phyloP scores from a whole-genome alignment of 1,140 invertebrate species.

The Heliconius congener region DNA sequence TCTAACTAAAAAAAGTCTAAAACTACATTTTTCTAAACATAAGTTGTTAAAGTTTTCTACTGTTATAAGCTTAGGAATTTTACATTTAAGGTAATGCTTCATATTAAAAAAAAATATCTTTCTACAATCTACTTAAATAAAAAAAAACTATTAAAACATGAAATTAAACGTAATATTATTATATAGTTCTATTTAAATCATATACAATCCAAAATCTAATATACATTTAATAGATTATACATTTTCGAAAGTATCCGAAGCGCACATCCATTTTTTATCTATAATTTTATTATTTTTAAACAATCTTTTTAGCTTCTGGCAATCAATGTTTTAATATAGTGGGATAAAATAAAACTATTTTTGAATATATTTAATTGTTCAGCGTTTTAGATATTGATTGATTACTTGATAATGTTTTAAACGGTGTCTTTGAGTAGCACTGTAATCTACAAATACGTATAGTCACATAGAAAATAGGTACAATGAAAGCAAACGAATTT shows the following conservation, averaged over 20 bases:
- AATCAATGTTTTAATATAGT: neutral
- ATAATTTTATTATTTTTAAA: neutral
- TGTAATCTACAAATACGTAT: constrained; percentile 25
- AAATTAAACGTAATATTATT: constrained; percentile 4
- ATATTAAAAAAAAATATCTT: constrained; percentile 10
- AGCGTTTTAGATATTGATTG: constrained; percentile 7
- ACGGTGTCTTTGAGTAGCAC: neutral
- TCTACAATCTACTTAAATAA: constrained; percentile 9
- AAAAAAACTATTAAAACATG: neutral
- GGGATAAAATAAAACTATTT: neutral
- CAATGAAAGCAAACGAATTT: constrained; percentile 70
- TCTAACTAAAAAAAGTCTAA: constrained; percentile 16
- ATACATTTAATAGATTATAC: constrained; percentile 9
- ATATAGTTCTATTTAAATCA: neutral
- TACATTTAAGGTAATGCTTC: constrained; percentile 9
- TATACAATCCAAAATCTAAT: neutral
- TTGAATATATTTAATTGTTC: constrained; percentile 5
- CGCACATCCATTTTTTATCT: neutral
- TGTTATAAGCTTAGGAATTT: constrained; percentile 19
- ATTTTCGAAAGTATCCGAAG: neutral
- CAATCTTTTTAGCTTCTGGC: neutral
- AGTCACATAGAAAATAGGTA: constrained; percentile 44
- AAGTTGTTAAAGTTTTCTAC: constrained; percentile 26
- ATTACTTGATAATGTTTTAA: constrained; percentile 1
- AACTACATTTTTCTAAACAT: constrained; percentile 12